Evolutionary conservation across 1,140 invertebrate genomes (phyloP).

Genomic region (Caerostris darwini): DNA sequence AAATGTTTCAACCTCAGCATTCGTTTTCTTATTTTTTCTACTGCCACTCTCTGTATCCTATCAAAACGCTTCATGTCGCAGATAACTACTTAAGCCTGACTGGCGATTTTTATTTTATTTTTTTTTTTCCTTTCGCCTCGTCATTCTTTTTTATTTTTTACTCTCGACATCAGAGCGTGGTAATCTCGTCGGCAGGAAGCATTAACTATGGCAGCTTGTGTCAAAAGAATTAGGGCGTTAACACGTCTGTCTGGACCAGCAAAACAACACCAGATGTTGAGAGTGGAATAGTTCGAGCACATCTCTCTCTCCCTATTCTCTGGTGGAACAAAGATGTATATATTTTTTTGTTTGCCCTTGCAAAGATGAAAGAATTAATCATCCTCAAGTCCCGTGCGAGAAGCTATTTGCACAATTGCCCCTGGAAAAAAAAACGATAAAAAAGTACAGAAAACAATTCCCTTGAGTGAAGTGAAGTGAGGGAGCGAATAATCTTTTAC

Average conservation of each 20-base stretch:
- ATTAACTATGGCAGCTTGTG: slow-evolving; percentile 4
- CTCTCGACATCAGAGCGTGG: neutral
- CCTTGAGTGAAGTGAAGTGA: no score
- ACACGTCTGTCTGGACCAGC: slow-evolving; percentile 4
- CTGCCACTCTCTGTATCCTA: no score
- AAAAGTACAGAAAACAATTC: no score
- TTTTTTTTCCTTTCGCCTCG: neutral
- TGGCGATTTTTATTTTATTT: no score
- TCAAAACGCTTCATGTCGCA: no score
- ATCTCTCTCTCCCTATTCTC: neutral
- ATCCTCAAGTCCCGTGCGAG: neutral
- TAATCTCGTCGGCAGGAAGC: neutral
- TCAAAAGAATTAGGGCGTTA: slow-evolving; percentile 45
- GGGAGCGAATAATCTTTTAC: no score
- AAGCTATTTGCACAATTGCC: neutral
- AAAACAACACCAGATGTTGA: slow-evolving; percentile 20
- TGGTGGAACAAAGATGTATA: neutral
- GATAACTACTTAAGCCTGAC: neutral
- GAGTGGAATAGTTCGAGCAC: neutral
- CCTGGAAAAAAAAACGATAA: no score
- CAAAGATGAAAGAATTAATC: neutral
- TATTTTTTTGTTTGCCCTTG: neutral
- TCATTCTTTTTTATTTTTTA: neutral
- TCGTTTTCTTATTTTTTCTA: neutral
- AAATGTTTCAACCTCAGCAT: neutral